A percentile compares a stretch with the other conserved stretches of the same genome.
Evolutionary conservation across 2,113 vertebrate genomes (phyloP).

Genomic region (Marmota flaviventris): DNA sequence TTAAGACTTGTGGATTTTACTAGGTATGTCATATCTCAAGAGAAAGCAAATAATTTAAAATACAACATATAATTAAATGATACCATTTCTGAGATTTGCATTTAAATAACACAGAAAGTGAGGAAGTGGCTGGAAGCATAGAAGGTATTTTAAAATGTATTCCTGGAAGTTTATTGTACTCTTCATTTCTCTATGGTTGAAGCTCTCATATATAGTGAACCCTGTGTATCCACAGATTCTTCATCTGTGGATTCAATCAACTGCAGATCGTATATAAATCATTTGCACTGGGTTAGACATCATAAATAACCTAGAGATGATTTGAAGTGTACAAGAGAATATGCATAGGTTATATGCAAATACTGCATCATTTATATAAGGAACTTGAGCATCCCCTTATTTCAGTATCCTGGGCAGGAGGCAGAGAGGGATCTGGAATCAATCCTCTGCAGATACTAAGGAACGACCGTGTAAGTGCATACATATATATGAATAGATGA

Average conservation of each 20-base stretch:
- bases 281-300: neutral
- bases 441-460: neutral
- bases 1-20: neutral
- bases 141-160: neutral
- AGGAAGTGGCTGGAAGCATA: neutral
- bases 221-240: neutral
- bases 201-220: neutral
- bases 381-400: too few relatives aligned
- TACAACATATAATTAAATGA: conserved; percentile 57
- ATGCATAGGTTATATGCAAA: neutral
- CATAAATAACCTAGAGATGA: neutral
- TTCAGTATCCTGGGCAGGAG: neutral
- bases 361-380: neutral
- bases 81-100: conserved; percentile 56
- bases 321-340: neutral
- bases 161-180: neutral
- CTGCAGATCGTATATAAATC: neutral
- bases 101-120: conserved; percentile 44
- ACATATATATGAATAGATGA: too few relatives aligned
- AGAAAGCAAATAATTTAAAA: neutral
- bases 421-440: neutral
- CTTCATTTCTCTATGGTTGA: neutral
- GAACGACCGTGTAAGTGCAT: neutral
- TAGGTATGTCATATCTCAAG: neutral
- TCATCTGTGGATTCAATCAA: neutral